Conservation (phyloP, 2,113 vertebrate species). For the Galemys pyrenaicus region DNA sequence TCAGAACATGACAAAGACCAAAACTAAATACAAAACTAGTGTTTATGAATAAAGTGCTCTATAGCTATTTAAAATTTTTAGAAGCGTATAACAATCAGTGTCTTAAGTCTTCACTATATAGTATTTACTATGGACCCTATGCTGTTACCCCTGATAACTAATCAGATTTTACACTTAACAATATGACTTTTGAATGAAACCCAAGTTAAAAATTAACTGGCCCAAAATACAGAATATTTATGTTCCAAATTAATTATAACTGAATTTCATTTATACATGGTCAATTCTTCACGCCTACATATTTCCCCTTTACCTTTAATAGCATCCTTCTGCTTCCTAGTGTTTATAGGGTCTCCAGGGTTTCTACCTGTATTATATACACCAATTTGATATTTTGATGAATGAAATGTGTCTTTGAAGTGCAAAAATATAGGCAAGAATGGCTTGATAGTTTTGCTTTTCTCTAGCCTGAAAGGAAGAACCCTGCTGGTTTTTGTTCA, state of each 20-base stretch:
- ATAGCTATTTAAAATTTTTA: background rate
- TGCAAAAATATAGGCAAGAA: constrained; percentile 54
- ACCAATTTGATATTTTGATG: constrained; percentile 79
- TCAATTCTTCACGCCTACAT: constrained; percentile 77
- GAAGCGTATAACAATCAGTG: background rate
- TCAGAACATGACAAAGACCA: background rate
- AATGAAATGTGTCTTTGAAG: constrained; percentile 74
- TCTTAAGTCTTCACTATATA: background rate
- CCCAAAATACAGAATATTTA: constrained; percentile 73
- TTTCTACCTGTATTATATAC: constrained; percentile 71
- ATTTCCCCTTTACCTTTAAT: constrained; percentile 73
- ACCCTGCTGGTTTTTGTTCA: constrained; percentile 59
- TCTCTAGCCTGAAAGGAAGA: constrained; percentile 41
- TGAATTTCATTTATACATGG: constrained; percentile 69
- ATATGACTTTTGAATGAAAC: constrained; percentile 76
- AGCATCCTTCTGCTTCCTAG: constrained; percentile 79
- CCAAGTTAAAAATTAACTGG: constrained; percentile 80
- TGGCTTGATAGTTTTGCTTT: constrained; percentile 45
- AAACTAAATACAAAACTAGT: constrained; percentile 22
- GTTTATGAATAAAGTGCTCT: background rate
- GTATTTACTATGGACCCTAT: constrained; percentile 58
- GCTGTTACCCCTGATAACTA: background rate
- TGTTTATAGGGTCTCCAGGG: constrained; percentile 63
- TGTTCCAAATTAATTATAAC: constrained; percentile 61
- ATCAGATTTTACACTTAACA: constrained; percentile 83